Evolutionary conservation across 1,140 invertebrate genomes (phyloP).

Genomic region (Penaeus indicus): DNA sequence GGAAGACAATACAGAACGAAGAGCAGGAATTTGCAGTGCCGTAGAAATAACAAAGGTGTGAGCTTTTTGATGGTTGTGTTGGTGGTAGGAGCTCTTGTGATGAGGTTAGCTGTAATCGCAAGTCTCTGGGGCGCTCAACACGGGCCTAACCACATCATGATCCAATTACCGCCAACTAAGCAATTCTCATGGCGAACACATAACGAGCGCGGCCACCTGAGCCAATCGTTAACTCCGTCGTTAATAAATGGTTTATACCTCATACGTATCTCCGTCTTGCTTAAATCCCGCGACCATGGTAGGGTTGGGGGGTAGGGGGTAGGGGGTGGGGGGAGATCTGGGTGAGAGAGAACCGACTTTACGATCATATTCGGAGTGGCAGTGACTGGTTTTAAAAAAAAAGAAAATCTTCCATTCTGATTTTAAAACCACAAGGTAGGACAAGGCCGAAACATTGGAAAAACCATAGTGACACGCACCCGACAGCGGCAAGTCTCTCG

Average conservation of each 20-base stretch:
- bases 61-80: constrained; percentile 31
- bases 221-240: neutral
- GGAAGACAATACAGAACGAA: too few relatives aligned
- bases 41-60: constrained; percentile 11
- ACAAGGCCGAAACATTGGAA: too few relatives aligned
- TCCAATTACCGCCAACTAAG: constrained; percentile 51
- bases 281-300: neutral
- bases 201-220: constrained; percentile 46
- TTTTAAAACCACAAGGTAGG: too few relatives aligned
- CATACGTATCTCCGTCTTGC: neutral
- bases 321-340: too few relatives aligned
- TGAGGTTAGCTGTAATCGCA: constrained; percentile 50
- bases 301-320: neutral
- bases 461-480: too few relatives aligned
- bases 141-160: constrained; percentile 52
- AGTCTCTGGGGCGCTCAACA: constrained; percentile 51
- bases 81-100: constrained; percentile 31
- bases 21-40: constrained; percentile 2
- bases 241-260: constrained; percentile 36
- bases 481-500: too few relatives aligned
- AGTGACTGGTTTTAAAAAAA: too few relatives aligned
- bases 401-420: too few relatives aligned
- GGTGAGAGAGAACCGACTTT: neutral
- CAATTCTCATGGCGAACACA: constrained; percentile 53
- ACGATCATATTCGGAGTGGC: neutral